These are phyloP conservation scores for Leptinotarsa peninsularis DNA, from an alignment of 2,888 invertebrate genomes.

Conservation along the genomic window DNA sequence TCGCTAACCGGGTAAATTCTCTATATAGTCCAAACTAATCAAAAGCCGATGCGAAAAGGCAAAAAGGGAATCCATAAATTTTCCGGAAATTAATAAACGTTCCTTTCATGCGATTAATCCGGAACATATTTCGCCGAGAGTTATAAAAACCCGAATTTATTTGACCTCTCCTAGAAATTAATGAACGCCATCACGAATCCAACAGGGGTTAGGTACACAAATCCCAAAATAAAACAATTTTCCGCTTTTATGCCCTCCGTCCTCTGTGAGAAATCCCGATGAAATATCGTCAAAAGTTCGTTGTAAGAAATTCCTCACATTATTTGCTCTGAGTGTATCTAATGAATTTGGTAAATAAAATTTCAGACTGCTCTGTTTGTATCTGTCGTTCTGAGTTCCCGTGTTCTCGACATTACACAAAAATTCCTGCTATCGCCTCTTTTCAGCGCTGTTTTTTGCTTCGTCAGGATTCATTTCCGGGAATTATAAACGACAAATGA, in stretches of 20 bases:
- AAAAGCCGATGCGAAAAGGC: not conserved
- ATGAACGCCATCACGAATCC: slow-evolving; percentile 31
- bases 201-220: slow-evolving; percentile 35
- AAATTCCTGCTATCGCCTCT: slow-evolving; percentile 15
- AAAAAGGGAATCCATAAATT: slow-evolving; percentile 20
- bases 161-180: slow-evolving; percentile 27
- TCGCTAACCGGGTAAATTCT: not conserved
- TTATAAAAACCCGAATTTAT: slow-evolving; percentile 30
- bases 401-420: slow-evolving; percentile 16
- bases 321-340: slow-evolving; percentile 36
- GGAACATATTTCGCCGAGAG: slow-evolving; percentile 20
- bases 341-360: slow-evolving; percentile 34
- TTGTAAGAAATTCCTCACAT: slow-evolving; percentile 33
- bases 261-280: slow-evolving; percentile 25
- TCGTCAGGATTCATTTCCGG: slow-evolving; percentile 4
- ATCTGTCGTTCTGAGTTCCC: slow-evolving; percentile 27
- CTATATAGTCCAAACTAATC: not conserved
- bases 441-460: slow-evolving; percentile 8
- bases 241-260: slow-evolving; percentile 29
- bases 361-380: slow-evolving; percentile 33
- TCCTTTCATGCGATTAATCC: slow-evolving; percentile 18
- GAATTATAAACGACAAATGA: slow-evolving; percentile 14
- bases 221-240: slow-evolving; percentile 38
- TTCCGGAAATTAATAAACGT: slow-evolving; percentile 25
- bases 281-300: slow-evolving; percentile 34